These are phyloP conservation scores for Coleophora deauratella DNA, from an alignment of 2,888 invertebrate species.

Conservation along the genomic window DNA sequence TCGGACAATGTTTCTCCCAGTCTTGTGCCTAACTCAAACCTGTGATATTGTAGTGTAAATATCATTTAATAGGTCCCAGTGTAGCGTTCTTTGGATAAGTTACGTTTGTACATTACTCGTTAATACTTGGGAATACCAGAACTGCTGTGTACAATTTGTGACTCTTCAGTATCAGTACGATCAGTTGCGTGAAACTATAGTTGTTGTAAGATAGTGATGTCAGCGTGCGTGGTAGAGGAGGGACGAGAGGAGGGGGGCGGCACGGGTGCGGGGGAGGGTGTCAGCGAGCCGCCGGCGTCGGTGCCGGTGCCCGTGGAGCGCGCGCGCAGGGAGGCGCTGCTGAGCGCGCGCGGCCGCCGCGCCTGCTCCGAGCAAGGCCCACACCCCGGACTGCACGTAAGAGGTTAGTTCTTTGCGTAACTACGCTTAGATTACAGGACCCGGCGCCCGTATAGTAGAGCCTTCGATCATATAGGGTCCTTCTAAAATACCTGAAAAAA, in stretches of 20 bases:
- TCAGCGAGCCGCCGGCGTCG: conserved; percentile 18
- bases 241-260: conserved; percentile 55
- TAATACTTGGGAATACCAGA: no score
- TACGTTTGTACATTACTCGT: no score
- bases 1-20: neutral
- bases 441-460: no score
- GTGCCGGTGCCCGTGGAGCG: conserved; percentile 33
- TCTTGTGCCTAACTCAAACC: neutral
- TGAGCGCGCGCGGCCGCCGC: conserved; percentile 74
- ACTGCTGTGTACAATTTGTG: no score
- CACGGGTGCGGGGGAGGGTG: conserved; percentile 26
- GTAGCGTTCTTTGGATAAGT: no score
- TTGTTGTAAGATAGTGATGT: conserved; percentile 39
- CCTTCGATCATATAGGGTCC: no score
- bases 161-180: no score
- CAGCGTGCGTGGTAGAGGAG: conserved; percentile 61
- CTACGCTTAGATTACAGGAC: no score
- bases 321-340: conserved; percentile 64
- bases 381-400: conserved; percentile 72
- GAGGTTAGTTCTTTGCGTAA: conserved; percentile 25
- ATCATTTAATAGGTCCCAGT: no score
- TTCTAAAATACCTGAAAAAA: no score
- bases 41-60: neutral
- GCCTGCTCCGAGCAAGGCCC: conserved; percentile 82
- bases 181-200: no score